Evolutionary conservation across 2,113 vertebrate genomes (phyloP).

Genomic region (Lagopus leucura): DNA sequence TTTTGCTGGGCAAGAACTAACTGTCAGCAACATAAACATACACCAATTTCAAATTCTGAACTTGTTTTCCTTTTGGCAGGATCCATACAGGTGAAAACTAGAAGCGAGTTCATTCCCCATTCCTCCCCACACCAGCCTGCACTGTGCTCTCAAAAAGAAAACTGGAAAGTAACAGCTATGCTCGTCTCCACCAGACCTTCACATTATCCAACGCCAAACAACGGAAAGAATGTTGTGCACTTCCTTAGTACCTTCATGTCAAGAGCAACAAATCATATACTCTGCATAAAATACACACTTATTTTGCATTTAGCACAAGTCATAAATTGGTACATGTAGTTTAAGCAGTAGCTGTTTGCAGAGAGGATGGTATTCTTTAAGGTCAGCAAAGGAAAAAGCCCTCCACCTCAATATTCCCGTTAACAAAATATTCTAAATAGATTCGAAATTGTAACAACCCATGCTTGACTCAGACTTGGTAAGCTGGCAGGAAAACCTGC

Average conservation of each 20-base stretch:
- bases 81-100: conserved; percentile 27
- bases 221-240: neutral
- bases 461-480: conserved; percentile 53
- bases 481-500: conserved; percentile 62
- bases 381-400: neutral
- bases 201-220: neutral
- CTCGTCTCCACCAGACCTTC: neutral
- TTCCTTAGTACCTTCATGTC: neutral
- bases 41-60: neutral
- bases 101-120: neutral
- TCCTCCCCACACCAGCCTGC: neutral
- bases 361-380: neutral
- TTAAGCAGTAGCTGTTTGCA: neutral
- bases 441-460: conserved; percentile 50
- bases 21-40: neutral
- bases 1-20: conserved; percentile 19
- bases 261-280: neutral
- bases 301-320: neutral
- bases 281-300: neutral
- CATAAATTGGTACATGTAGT: neutral
- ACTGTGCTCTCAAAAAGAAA: neutral
- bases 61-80: conserved; percentile 1
- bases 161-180: neutral
- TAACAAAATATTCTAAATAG: conserved; percentile 62
- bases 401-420: conserved; percentile 22